Percentiles rank a stretch among this genome's conserved stretches.
Evolutionary conservation across 2,113 vertebrate species (phyloP).

Genomic region (Plecturocebus donacophilus): DNA sequence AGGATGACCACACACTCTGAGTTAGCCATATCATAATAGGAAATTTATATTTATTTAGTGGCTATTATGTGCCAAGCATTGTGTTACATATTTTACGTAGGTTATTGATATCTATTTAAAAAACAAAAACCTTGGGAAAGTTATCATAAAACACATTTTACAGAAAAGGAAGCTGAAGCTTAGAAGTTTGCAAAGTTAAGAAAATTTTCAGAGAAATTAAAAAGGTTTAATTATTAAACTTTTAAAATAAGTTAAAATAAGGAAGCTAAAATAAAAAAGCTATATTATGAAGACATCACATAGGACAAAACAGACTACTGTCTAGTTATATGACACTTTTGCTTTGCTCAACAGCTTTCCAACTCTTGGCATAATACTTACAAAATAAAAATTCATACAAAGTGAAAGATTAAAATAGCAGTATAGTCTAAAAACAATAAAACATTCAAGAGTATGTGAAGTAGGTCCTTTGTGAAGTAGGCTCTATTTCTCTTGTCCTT

Average conservation of each 20-base stretch:
- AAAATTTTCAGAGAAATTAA: not conserved
- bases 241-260: not conserved
- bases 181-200: not conserved
- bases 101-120: not conserved
- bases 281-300: not conserved
- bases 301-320: not conserved
- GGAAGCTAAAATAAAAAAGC: not conserved
- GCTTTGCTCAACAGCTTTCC: not conserved
- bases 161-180: not conserved
- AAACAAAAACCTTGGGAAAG: not conserved
- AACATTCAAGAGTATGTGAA: not conserved
- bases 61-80: not conserved
- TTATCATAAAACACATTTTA: not conserved
- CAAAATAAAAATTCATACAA: not conserved
- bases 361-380: not conserved
- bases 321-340: not conserved
- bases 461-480: too few relatives aligned
- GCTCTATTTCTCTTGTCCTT: too few relatives aligned
- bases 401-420: not conserved
- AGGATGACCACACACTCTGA: not conserved
- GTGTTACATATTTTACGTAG: not conserved
- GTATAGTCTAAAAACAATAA: not conserved
- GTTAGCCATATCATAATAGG: not conserved
- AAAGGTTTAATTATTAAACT: too few relatives aligned
- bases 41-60: not conserved